A percentile compares a stretch with the other conserved stretches of the same genome.
phyloP scores from a whole-genome alignment of 2,888 invertebrate species.

The Chesias legatella region DNA sequence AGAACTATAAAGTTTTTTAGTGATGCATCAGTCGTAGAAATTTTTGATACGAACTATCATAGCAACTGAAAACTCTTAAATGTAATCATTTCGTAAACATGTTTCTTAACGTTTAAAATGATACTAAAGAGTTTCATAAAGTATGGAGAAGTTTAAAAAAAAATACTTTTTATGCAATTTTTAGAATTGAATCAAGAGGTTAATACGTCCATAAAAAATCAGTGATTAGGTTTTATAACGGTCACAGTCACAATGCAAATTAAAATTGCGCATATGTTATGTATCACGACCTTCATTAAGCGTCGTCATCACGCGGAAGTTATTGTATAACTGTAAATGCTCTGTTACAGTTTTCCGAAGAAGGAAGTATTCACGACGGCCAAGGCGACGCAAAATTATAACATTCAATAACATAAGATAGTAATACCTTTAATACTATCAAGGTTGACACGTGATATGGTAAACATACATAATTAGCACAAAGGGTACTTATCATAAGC shows the following conservation, averaged over 20 bases:
- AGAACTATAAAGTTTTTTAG: no score
- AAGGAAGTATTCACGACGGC: conserved; percentile 63
- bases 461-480: neutral
- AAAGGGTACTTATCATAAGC: neutral
- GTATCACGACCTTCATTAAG: conserved; percentile 55
- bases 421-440: conserved; percentile 9
- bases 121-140: no score
- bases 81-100: no score
- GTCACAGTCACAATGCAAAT: conserved; percentile 38
- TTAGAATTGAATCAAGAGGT: no score
- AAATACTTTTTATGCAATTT: no score
- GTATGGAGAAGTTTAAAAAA: no score
- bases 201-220: no score
- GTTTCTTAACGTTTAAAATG: no score
- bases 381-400: conserved; percentile 70
- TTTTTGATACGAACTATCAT: no score
- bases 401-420: conserved; percentile 38
- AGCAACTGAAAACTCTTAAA: no score
- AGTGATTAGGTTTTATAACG: neutral
- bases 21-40: no score
- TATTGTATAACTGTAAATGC: conserved; percentile 57
- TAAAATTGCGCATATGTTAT: conserved; percentile 47
- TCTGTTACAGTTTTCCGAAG: conserved; percentile 75
- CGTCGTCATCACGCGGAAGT: conserved; percentile 73
- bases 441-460: conserved; percentile 14